A percentile compares a stretch with the other conserved stretches of the same genome.
These are phyloP conservation scores for Gymnorhina tibicen DNA, from an alignment of 2,113 vertebrate species.

Conservation along the genomic window DNA sequence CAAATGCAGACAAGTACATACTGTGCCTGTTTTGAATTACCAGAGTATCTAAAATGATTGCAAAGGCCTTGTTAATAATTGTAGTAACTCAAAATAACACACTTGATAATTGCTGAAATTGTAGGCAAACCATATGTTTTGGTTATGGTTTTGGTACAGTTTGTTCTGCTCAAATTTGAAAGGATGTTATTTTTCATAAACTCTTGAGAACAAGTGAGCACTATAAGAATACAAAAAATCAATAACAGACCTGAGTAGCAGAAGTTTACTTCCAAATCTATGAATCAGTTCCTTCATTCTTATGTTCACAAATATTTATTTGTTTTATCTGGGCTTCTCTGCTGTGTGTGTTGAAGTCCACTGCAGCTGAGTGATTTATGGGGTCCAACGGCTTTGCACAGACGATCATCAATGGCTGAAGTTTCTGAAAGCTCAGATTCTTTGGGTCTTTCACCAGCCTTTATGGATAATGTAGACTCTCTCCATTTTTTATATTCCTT, in stretches of 20 bases:
- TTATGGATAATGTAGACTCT: background rate
- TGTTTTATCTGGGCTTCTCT: background rate
- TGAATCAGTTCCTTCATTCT: too few species aligned
- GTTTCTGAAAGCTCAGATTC: background rate
- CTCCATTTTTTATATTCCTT: background rate
- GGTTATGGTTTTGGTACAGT: background rate
- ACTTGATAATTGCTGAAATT: background rate
- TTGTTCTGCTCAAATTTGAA: background rate
- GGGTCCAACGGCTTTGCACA: background rate
- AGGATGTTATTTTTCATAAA: background rate
- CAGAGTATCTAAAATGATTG: background rate
- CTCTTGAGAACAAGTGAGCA: background rate
- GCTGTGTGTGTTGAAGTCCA: background rate
- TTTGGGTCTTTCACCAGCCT: background rate
- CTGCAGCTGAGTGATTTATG: background rate
- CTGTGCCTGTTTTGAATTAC: background rate
- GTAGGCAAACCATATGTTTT: background rate
- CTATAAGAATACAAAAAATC: too few species aligned
- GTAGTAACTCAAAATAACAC: background rate
- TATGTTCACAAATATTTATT: slow-evolving; percentile 9
- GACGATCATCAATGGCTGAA: background rate
- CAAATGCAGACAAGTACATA: background rate
- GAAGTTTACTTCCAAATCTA: too few species aligned
- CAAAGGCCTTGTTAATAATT: background rate
- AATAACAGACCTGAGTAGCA: too few species aligned